Conservation (phyloP, 2,888 invertebrate genomes). For the Apodemia zela region DNA sequence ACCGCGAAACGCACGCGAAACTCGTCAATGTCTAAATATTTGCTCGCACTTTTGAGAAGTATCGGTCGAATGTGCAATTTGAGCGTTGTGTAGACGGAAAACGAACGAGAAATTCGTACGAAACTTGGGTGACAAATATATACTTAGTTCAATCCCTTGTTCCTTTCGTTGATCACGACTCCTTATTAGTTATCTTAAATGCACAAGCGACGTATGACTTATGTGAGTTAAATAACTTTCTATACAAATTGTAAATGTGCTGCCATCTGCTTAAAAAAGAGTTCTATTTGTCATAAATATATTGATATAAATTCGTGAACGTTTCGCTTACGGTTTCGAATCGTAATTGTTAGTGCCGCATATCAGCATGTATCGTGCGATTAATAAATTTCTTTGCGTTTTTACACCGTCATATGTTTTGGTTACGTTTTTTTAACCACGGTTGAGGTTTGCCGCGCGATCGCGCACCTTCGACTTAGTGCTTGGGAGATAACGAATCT, state of each 20-base stretch:
- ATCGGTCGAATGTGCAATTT: too few relatives aligned
- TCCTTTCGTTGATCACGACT: too few relatives aligned
- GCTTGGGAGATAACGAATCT: conserved; percentile 24
- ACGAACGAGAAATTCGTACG: too few relatives aligned
- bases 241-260: not conserved
- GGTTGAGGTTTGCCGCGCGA: conserved; percentile 27
- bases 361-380: conserved; percentile 56
- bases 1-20: conserved; percentile 34
- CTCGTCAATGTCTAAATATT: not conserved
- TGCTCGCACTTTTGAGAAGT: too few relatives aligned
- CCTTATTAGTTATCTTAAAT: too few relatives aligned
- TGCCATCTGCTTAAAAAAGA: not conserved
- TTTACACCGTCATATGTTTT: conserved; percentile 26
- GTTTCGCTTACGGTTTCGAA: conserved; percentile 48
- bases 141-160: too few relatives aligned
- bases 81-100: too few relatives aligned
- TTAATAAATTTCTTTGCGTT: conserved; percentile 42
- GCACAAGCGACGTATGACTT: too few relatives aligned
- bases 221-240: not conserved
- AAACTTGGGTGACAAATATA: too few relatives aligned
- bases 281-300: not conserved
- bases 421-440: conserved; percentile 25
- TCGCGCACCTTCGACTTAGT: conserved; percentile 18
- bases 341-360: conserved; percentile 39
- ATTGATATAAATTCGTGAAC: not conserved